Evolutionary conservation across 2,113 vertebrate species (phyloP).

Genomic region (Notiomystis cincta): DNA sequence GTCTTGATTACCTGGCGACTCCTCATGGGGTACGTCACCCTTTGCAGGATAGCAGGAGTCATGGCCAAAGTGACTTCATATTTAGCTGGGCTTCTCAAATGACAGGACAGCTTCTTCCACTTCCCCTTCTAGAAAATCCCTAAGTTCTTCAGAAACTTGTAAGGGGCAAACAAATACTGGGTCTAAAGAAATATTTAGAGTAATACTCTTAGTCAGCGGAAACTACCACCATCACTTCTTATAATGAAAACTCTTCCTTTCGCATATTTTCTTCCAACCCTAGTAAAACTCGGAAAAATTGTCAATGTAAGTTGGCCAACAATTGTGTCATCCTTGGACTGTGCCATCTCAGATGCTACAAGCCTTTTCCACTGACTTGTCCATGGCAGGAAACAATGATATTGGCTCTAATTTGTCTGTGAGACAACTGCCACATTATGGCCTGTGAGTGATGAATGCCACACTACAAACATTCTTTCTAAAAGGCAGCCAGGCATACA

Average conservation of each 20-base stretch:
- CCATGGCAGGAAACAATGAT: not conserved
- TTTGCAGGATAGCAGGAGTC: not conserved
- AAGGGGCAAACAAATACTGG: not conserved
- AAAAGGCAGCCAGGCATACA: not conserved
- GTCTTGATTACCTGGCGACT: not conserved
- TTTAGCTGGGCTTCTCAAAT: not conserved
- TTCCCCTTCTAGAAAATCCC: not conserved
- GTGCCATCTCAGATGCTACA: not conserved
- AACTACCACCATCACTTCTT: not conserved
- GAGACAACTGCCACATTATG: rapidly evolving
- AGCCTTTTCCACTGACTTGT: not conserved
- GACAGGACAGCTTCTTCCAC: not conserved
- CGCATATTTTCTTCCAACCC: not conserved
- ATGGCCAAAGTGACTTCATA: not conserved
- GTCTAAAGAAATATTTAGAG: not conserved
- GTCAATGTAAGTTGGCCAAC: not conserved
- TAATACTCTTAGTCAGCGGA: not conserved
- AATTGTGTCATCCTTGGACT: not conserved
- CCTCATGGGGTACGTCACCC: not conserved
- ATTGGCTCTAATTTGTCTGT: not conserved
- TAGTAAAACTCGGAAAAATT: not conserved
- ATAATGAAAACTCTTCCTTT: not conserved
- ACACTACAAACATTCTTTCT: not conserved
- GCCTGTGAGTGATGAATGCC: not conserved
- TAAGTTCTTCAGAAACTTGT: not conserved